Evolutionary conservation across 2,113 vertebrate genomes (phyloP).

Genomic region (Laterallus jamaicensis): DNA sequence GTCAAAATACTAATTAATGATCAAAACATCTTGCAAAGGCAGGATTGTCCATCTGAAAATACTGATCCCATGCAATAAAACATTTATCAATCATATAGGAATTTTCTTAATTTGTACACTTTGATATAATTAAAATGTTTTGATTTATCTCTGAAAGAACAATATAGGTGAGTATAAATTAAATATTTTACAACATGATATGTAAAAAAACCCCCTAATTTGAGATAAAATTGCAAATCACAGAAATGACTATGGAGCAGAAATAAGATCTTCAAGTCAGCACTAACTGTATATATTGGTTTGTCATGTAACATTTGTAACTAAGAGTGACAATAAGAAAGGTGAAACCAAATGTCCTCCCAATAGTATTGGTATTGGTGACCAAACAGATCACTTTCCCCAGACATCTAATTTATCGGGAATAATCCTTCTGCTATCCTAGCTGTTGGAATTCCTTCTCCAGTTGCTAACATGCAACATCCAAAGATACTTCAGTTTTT

Average conservation of each 20-base stretch:
- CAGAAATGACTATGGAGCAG: not conserved
- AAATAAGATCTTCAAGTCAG: not conserved
- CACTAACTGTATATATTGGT: not conserved
- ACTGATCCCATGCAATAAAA: not conserved
- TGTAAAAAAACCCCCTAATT: not conserved
- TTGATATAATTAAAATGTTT: not conserved
- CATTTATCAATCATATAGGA: not conserved
- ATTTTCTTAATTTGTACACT: not conserved
- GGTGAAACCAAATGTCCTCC: not conserved
- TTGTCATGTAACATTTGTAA: not conserved
- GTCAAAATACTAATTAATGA: not conserved
- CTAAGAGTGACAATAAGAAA: not conserved
- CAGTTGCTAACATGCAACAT: not conserved
- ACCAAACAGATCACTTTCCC: not conserved
- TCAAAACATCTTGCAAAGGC: not conserved
- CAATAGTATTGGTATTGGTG: not conserved
- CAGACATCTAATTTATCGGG: not conserved
- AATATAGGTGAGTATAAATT: not conserved
- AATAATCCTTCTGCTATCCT: not conserved
- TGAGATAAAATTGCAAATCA: not conserved
- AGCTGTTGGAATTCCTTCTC: not conserved
- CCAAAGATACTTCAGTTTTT: not conserved
- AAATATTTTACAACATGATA: not conserved
- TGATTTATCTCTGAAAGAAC: not conserved
- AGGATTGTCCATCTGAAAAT: not conserved